A percentile compares a stretch with the other conserved stretches of the same genome.
These are phyloP conservation scores for Heteromormyrus szaboi DNA, from an alignment of 2,797 vertebrate species.

Conservation along the genomic window DNA sequence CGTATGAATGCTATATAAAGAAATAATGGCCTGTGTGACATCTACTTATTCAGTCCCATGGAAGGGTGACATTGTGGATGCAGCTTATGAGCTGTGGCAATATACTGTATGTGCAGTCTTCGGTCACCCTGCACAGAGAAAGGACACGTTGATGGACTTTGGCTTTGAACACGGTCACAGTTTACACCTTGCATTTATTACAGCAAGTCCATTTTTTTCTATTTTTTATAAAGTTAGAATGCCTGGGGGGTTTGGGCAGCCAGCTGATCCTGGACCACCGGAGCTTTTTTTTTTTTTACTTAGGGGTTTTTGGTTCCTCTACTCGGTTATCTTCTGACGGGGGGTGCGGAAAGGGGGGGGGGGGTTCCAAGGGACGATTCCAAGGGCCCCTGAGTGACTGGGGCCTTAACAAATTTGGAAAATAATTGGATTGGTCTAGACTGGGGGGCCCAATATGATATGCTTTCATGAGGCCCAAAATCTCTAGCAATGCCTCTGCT, in stretches of 20 bases:
- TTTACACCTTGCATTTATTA: not conserved
- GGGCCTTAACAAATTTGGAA: too few species aligned
- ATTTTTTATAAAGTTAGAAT: not conserved
- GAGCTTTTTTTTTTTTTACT: not conserved
- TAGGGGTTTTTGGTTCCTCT: not conserved
- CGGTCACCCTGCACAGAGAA: not conserved
- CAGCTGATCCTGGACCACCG: not conserved
- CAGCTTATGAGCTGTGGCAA: not conserved
- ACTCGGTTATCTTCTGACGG: not conserved
- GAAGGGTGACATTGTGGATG: not conserved
- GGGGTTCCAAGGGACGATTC: too few species aligned
- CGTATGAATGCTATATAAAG: not conserved
- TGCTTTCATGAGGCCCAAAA: too few species aligned
- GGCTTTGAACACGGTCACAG: not conserved
- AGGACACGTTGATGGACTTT: not conserved
- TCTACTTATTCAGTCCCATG: not conserved
- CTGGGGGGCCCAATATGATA: too few species aligned
- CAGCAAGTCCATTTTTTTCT: not conserved
- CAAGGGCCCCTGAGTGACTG: too few species aligned
- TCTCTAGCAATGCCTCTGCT: too few species aligned
- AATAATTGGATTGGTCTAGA: too few species aligned
- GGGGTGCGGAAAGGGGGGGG: too few species aligned
- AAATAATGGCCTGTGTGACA: not conserved
- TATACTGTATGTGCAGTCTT: not conserved
- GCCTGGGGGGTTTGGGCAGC: not conserved